Conservation (phyloP, 2,113 vertebrate genomes). For the Monopterus albus region DNA sequence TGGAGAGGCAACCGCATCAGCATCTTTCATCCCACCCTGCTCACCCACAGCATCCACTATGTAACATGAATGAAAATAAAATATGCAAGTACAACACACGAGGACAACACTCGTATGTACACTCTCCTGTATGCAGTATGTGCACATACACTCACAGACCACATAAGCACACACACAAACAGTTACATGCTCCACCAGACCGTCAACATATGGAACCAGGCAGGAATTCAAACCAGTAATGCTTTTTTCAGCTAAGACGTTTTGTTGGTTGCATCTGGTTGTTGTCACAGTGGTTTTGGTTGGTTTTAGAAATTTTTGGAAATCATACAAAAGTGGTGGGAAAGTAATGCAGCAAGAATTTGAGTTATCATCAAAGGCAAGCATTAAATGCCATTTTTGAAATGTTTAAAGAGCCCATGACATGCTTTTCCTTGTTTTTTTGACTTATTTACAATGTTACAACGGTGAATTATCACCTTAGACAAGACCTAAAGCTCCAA, state of each 20-base stretch:
- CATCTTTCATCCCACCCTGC: constrained; percentile 63
- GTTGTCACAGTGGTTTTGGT: constrained; percentile 68
- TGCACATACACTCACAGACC: constrained; percentile 34
- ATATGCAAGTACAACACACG: constrained; percentile 22
- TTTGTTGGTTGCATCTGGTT: constrained; percentile 58
- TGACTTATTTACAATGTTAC: too few species aligned
- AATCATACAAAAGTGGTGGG: constrained; percentile 63
- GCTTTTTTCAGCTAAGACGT: constrained; percentile 51
- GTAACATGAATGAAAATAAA: constrained; percentile 26
- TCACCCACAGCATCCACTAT: constrained; percentile 63
- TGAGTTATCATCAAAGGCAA: constrained; percentile 35
- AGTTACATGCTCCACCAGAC: constrained; percentile 37
- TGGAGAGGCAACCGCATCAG: constrained; percentile 71
- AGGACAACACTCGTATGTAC: constrained; percentile 1
- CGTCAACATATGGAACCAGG: constrained; percentile 63
- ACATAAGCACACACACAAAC: constrained; percentile 39
- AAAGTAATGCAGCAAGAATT: constrained; percentile 66
- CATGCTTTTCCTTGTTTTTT: too few species aligned
- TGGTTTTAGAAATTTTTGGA: constrained; percentile 56
- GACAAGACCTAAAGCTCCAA: too few species aligned
- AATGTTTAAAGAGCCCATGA: too few species aligned
- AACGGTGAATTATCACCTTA: too few species aligned
- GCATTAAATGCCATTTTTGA: constrained; percentile 34
- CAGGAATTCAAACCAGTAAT: constrained; percentile 58
- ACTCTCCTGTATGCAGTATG: background rate